phyloP scores from a whole-genome alignment of 2,888 invertebrate species.

The Phytoseiulus persimilis region DNA sequence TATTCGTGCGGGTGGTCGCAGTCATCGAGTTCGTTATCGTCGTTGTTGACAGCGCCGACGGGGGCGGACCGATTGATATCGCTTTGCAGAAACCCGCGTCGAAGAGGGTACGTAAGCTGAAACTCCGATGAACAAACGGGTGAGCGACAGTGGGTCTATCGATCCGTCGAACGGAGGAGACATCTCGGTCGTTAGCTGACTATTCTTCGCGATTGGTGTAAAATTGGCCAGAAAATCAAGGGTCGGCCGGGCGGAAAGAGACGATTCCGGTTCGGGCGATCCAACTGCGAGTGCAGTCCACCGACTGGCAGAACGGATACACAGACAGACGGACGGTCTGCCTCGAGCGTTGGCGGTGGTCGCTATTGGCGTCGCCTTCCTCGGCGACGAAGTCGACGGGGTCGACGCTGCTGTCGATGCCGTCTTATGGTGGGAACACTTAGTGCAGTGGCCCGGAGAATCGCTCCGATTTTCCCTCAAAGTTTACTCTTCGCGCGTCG shows the following conservation, averaged over 20 bases:
- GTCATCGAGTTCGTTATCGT: background rate
- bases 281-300: background rate
- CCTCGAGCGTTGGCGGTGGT: background rate
- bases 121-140: background rate
- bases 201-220: background rate
- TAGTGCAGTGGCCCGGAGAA: background rate
- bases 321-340: background rate
- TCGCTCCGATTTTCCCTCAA: background rate
- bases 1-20: background rate
- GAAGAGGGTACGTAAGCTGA: background rate
- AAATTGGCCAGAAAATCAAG: background rate
- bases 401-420: background rate
- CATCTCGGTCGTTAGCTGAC: background rate
- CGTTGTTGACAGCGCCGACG: no score
- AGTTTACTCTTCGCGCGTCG: conserved; percentile 5
- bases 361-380: background rate
- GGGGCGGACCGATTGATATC: background rate
- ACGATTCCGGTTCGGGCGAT: background rate
- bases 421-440: background rate
- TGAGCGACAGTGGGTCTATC: background rate
- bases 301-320: background rate
- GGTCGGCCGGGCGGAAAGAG: background rate
- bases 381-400: background rate
- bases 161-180: background rate
- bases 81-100: background rate